Percentiles rank a stretch among this genome's conserved stretches.
These are phyloP conservation scores for Hypothenemus hampei DNA, from an alignment of 1,140 invertebrate genomes.

Conservation along the genomic window DNA sequence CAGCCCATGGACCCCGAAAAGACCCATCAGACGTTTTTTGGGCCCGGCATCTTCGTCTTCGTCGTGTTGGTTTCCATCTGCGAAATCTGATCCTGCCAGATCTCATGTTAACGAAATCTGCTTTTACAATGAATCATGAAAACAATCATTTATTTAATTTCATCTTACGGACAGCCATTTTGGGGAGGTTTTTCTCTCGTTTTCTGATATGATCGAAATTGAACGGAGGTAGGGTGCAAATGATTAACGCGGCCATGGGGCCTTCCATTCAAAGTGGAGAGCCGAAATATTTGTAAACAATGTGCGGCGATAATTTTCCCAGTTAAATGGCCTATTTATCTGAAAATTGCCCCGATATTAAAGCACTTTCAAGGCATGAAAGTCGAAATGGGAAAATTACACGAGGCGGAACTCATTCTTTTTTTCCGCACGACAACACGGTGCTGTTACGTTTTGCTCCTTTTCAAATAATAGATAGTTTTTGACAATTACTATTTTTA, in stretches of 20 bases:
- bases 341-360: constrained; percentile 10
- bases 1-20: constrained; percentile 5
- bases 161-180: not conserved
- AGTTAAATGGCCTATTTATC: constrained; percentile 8
- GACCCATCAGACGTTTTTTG: constrained; percentile 4
- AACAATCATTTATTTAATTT: constrained; percentile 15
- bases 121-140: constrained; percentile 18
- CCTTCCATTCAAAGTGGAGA: too few species aligned
- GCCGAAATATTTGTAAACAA: constrained; percentile 11
- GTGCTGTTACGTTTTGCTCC: not conserved
- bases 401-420: constrained; percentile 7
- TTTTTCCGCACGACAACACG: not conserved
- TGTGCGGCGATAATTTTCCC: constrained; percentile 1
- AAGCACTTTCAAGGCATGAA: not conserved
- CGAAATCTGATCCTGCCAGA: constrained; percentile 13
- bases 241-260: too few species aligned
- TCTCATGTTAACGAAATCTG: constrained; percentile 11
- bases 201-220: too few species aligned
- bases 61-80: constrained; percentile 3
- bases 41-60: not conserved
- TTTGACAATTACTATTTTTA: too few species aligned
- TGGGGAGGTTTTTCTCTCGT: too few species aligned
- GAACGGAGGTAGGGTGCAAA: too few species aligned
- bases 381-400: constrained; percentile 6
- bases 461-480: constrained; percentile 6